These are phyloP conservation scores for Perca flavescens DNA, from an alignment of 2,113 vertebrate genomes.

Conservation along the genomic window DNA sequence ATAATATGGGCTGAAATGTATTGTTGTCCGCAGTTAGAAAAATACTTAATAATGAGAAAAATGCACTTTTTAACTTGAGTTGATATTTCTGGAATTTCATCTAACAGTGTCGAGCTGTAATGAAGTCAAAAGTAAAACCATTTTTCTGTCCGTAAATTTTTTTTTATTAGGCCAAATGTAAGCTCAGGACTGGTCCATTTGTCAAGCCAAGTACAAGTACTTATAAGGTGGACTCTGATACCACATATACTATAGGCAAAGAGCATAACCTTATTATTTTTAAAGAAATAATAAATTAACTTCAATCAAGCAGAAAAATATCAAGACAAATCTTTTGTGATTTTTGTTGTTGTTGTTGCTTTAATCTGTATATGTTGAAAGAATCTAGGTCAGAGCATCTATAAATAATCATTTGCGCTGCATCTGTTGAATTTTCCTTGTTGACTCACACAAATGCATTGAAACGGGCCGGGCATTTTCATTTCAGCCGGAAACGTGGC, in stretches of 20 bases:
- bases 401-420: conserved; percentile 36
- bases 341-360: too few relatives aligned
- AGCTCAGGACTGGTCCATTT: not conserved
- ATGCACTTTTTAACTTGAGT: not conserved
- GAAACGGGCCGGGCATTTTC: not conserved
- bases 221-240: not conserved
- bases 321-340: not conserved
- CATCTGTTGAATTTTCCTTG: conserved; percentile 32
- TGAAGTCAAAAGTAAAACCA: not conserved
- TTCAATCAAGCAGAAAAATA: not conserved
- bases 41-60: not conserved
- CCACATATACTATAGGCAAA: not conserved
- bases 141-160: conserved; percentile 18
- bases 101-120: not conserved
- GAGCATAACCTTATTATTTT: not conserved
- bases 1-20: not conserved
- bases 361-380: conserved; percentile 15
- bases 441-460: not conserved
- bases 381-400: conserved; percentile 45
- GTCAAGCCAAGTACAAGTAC: not conserved
- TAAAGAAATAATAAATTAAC: not conserved
- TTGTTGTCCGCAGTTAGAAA: not conserved
- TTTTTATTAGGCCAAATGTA: conserved; percentile 8
- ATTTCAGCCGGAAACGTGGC: not conserved
- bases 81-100: not conserved